Conservation (phyloP, 2,888 invertebrate genomes). For the Eilema caniola region DNA sequence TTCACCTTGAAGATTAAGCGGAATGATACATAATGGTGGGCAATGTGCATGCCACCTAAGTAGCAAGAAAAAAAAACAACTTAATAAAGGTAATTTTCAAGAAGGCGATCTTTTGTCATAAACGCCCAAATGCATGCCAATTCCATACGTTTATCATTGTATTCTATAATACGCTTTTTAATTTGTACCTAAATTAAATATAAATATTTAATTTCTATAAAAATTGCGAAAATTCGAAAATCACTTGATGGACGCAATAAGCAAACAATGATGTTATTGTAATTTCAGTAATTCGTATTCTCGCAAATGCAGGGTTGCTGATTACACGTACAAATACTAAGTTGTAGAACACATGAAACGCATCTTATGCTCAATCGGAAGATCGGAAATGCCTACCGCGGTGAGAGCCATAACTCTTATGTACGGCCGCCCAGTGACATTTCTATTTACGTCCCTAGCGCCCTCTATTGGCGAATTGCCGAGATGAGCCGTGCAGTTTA, state of each 20-base stretch:
- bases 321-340: slow-evolving; percentile 11
- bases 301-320: not conserved
- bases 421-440: slow-evolving; percentile 69
- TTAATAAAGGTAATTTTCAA: no score
- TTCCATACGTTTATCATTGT: no score
- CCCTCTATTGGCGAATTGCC: slow-evolving; percentile 85
- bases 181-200: no score
- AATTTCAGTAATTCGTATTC: not conserved
- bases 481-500: slow-evolving; percentile 72
- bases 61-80: no score
- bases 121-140: no score
- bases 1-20: not conserved
- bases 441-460: slow-evolving; percentile 78
- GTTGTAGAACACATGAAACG: slow-evolving; percentile 17
- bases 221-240: no score
- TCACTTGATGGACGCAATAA: no score
- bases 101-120: no score
- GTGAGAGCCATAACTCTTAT: slow-evolving; percentile 64
- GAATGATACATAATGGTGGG: no score
- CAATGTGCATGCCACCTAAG: no score
- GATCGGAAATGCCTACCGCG: slow-evolving; percentile 82
- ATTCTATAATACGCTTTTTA: no score
- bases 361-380: slow-evolving; percentile 54
- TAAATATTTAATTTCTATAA: no score
- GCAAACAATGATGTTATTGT: not conserved